phyloP scores from a whole-genome alignment of 2,113 vertebrate species.

The Pardalotus punctatus region DNA sequence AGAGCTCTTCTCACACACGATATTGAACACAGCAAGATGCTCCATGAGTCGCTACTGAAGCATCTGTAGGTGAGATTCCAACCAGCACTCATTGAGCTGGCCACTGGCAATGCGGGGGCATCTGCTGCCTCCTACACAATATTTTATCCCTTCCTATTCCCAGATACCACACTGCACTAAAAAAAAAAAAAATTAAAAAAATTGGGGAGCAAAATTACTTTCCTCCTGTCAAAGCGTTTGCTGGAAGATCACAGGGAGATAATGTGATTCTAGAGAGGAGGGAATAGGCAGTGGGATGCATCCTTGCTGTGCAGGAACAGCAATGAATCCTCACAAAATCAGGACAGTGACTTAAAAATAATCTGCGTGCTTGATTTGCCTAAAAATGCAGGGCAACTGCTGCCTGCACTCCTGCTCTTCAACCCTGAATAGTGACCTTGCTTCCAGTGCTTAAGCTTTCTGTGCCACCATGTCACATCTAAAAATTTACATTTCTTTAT shows the following conservation, averaged over 20 bases:
- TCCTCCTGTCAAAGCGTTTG: not conserved
- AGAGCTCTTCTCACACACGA: not conserved
- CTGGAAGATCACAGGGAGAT: not conserved
- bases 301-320: not conserved
- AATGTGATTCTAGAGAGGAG: not conserved
- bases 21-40: not conserved
- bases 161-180: not conserved
- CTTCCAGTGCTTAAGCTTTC: not conserved
- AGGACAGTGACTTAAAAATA: not conserved
- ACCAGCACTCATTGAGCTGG: not conserved
- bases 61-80: not conserved
- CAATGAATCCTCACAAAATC: not conserved
- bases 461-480: not conserved
- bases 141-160: not conserved
- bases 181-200: not conserved
- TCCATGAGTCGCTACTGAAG: not conserved
- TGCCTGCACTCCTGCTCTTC: not conserved
- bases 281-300: not conserved
- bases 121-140: not conserved
- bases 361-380: fast-evolving
- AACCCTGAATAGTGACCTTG: not conserved
- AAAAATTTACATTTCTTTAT: not conserved
- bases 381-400: not conserved
- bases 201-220: not conserved
- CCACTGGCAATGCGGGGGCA: not conserved